These are phyloP conservation scores for Parapristionchus giblindavisi DNA, from an alignment of 2,888 invertebrate species.

Conservation along the genomic window DNA sequence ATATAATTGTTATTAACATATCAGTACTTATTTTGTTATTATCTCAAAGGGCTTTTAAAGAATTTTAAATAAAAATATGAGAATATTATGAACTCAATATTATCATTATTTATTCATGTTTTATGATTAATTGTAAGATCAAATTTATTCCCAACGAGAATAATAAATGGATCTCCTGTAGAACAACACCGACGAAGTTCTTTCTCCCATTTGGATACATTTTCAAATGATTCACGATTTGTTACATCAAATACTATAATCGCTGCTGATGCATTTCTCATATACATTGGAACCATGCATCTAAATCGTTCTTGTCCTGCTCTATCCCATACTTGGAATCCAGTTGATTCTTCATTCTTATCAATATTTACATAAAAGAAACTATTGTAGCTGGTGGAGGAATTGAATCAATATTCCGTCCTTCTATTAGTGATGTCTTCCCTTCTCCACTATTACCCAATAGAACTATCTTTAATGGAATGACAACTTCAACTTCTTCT, in stretches of 20 bases:
- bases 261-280: conserved; percentile 61
- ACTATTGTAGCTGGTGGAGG: conserved; percentile 23
- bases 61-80: too few relatives aligned
- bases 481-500: neutral
- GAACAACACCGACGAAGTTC: conserved; percentile 25
- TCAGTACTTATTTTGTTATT: too few relatives aligned
- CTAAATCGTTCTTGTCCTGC: conserved; percentile 28
- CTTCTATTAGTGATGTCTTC: conserved; percentile 6
- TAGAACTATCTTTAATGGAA: conserved; percentile 19
- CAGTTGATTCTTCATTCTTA: neutral
- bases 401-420: neutral
- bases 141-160: conserved; percentile 26
- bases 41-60: too few relatives aligned
- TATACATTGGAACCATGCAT: conserved; percentile 57
- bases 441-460: conserved; percentile 23
- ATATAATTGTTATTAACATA: too few relatives aligned
- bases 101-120: too few relatives aligned
- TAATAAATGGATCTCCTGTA: neutral
- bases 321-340: conserved; percentile 21
- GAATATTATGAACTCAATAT: too few relatives aligned
- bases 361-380: conserved; percentile 7
- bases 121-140: too few relatives aligned
- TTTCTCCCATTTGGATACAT: conserved; percentile 57
- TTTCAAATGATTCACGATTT: conserved; percentile 56
- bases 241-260: conserved; percentile 64